Conservation (phyloP, 2,797 vertebrate species). For the Amblyopsis hoosieri region DNA sequence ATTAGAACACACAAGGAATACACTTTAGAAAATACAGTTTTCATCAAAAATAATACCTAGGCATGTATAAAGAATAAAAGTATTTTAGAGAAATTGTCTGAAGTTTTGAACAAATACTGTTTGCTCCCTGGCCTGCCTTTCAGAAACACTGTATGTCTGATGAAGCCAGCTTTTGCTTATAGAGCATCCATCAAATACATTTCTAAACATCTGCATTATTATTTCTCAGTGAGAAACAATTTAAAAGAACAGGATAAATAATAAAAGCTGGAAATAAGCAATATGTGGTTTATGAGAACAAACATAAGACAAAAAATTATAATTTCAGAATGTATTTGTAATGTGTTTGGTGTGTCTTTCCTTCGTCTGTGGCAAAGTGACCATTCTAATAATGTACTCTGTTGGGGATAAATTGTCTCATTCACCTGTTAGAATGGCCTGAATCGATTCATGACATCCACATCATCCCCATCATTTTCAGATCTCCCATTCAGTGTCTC, state of each 20-base stretch:
- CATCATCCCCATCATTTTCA: conserved; percentile 47
- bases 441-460: conserved; percentile 58
- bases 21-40: no score
- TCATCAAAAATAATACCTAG: no score
- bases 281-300: conserved; percentile 11
- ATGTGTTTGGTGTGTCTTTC: conserved; percentile 39
- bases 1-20: no score
- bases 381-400: conserved; percentile 36
- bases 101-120: conserved; percentile 50
- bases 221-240: no score
- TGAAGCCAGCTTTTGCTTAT: conserved; percentile 39
- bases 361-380: conserved; percentile 5
- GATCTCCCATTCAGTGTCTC: conserved; percentile 30
- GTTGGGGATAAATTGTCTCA: conserved; percentile 27
- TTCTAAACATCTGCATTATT: no score
- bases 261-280: not conserved
- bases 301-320: conserved; percentile 3
- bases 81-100: no score
- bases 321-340: no score
- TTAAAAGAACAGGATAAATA: not conserved
- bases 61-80: no score
- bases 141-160: conserved; percentile 20
- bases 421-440: conserved; percentile 38
- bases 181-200: not conserved
- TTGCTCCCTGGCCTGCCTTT: conserved; percentile 34